phyloP scores from a whole-genome alignment of 2,888 invertebrate species.

The Dugesia japonica region DNA sequence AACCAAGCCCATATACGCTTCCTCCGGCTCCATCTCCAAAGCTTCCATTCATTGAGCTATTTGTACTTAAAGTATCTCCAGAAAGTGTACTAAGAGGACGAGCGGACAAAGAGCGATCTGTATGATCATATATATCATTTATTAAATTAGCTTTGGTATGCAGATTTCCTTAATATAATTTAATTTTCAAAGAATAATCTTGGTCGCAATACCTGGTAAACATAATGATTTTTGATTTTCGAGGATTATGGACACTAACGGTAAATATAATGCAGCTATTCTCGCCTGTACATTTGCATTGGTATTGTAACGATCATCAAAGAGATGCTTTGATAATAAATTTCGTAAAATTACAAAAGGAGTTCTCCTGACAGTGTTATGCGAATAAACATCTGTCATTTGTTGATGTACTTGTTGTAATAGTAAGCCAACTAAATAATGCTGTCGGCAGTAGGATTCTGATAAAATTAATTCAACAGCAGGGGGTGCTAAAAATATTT shows the following conservation, averaged over 20 bases:
- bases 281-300: constrained; percentile 53
- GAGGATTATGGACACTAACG: constrained; percentile 56
- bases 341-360: constrained; percentile 68
- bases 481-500: background rate
- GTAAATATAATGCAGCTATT: constrained; percentile 74
- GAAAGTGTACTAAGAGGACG: background rate
- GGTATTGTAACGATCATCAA: constrained; percentile 72
- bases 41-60: constrained; percentile 5
- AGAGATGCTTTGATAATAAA: constrained; percentile 75
- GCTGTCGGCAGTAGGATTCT: constrained; percentile 72
- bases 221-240: constrained; percentile 30
- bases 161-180: background rate
- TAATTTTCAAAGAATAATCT: background rate
- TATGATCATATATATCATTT: background rate
- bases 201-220: background rate
- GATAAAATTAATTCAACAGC: constrained; percentile 51
- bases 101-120: background rate
- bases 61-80: background rate
- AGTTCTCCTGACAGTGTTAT: constrained; percentile 53
- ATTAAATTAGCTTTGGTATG: background rate
- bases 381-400: background rate
- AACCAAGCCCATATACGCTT: background rate
- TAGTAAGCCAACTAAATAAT: constrained; percentile 72
- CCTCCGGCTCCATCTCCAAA: background rate
- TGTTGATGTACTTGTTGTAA: constrained; percentile 53